Conservation (phyloP, 2,888 invertebrate species). For the Hydriomena furcata region DNA sequence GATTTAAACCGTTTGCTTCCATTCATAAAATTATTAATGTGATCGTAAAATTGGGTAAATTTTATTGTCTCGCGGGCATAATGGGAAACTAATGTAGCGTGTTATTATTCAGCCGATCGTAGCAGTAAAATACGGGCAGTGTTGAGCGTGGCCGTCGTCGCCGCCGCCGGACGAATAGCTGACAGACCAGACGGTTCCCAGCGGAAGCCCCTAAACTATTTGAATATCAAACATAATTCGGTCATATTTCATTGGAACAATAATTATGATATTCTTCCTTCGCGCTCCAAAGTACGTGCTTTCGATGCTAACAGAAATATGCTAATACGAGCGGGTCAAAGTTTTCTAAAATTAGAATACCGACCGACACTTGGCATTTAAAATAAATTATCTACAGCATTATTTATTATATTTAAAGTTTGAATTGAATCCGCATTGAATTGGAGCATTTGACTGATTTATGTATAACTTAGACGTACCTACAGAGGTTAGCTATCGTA, state of each 20-base stretch:
- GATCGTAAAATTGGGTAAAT: constrained; percentile 83
- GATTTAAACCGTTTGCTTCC: constrained; percentile 78
- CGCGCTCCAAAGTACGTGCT: constrained; percentile 65
- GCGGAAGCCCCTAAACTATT: constrained; percentile 77
- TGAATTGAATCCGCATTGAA: constrained; percentile 34
- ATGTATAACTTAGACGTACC: too few species aligned
- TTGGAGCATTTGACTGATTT: constrained; percentile 35
- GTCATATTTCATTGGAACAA: constrained; percentile 78
- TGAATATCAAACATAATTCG: constrained; percentile 80
- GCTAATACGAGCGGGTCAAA: constrained; percentile 57
- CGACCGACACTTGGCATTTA: constrained; percentile 41
- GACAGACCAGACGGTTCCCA: constrained; percentile 56
- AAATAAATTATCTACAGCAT: constrained; percentile 43
- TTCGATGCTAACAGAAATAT: constrained; percentile 64
- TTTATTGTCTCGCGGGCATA: constrained; percentile 83
- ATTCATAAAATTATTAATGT: constrained; percentile 84
- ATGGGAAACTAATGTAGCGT: constrained; percentile 84
- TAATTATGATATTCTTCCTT: constrained; percentile 82
- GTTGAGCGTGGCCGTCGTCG: constrained; percentile 42
- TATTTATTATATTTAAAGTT: constrained; percentile 30
- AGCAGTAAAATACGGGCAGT: constrained; percentile 80
- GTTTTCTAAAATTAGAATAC: constrained; percentile 49
- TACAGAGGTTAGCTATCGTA: constrained; percentile 14
- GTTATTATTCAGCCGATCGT: constrained; percentile 82
- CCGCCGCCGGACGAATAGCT: constrained; percentile 45